These are phyloP conservation scores for Malurus elegans DNA, from an alignment of 2,113 vertebrate genomes.

Conservation along the genomic window DNA sequence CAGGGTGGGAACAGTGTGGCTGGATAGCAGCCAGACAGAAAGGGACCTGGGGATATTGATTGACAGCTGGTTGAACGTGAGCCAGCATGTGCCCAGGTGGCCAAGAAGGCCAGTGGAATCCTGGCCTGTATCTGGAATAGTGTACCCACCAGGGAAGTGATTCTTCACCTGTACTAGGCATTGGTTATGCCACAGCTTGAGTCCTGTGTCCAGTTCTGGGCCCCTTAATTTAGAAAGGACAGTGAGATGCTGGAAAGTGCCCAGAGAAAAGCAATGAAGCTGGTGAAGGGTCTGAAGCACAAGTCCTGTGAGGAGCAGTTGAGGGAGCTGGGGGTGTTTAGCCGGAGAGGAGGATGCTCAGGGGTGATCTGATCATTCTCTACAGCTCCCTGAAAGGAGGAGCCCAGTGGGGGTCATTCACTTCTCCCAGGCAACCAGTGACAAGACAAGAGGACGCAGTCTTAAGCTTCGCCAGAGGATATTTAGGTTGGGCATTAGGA, in stretches of 20 bases:
- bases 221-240: neutral
- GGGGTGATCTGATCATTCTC: neutral
- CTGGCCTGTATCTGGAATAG: neutral
- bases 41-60: neutral
- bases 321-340: neutral
- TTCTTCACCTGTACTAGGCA: neutral
- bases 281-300: neutral
- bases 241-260: neutral
- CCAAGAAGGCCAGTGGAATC: neutral
- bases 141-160: neutral
- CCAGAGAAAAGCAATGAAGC: neutral
- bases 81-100: neutral
- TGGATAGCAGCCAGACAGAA: neutral
- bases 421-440: neutral
- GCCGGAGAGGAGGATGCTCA: neutral
- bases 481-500: neutral
- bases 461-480: neutral
- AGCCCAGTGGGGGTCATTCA: fast-evolving
- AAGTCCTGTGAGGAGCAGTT: neutral
- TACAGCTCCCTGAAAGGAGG: neutral
- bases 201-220: neutral
- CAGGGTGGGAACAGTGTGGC: neutral
- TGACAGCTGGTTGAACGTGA: neutral
- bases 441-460: neutral
- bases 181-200: neutral